Conservation (phyloP, 2,888 invertebrate species). For the Dryobota labecula region DNA sequence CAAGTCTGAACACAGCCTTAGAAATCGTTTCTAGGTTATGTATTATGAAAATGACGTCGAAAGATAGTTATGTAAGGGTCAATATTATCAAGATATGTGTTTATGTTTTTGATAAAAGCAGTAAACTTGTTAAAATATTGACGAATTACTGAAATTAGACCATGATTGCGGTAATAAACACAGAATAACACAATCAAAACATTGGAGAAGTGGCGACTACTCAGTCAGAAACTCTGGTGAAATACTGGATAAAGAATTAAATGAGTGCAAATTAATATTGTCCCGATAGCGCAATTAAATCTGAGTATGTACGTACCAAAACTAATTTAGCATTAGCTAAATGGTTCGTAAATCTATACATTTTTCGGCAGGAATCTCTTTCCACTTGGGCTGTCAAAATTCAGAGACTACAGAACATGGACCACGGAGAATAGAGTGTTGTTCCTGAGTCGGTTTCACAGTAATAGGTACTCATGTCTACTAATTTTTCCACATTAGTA, state of each 20-base stretch:
- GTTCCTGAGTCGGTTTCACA: slow-evolving; percentile 35
- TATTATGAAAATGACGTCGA: slow-evolving; percentile 81
- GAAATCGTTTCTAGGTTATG: slow-evolving; percentile 79
- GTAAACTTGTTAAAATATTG: slow-evolving; percentile 17
- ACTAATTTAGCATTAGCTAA: slow-evolving; percentile 84
- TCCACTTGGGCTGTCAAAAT: slow-evolving; percentile 85
- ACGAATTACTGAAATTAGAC: slow-evolving; percentile 15
- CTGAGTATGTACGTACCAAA: slow-evolving; percentile 78
- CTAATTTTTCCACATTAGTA: slow-evolving; percentile 32
- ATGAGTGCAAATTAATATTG: neutral
- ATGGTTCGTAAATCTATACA: slow-evolving; percentile 87
- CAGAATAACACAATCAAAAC: slow-evolving; percentile 58
- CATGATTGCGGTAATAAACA: slow-evolving; percentile 31
- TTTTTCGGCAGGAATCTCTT: slow-evolving; percentile 86
- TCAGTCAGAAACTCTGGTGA: neutral
- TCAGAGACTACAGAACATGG: slow-evolving; percentile 73
- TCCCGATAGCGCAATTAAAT: neutral
- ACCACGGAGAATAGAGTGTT: slow-evolving; percentile 59
- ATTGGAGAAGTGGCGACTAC: slow-evolving; percentile 30
- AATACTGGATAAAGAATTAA: slow-evolving; percentile 5
- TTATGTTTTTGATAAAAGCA: slow-evolving; percentile 60
- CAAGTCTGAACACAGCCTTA: slow-evolving; percentile 66
- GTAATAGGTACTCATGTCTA: slow-evolving; percentile 21
- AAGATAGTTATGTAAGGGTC: slow-evolving; percentile 86
- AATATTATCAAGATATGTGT: slow-evolving; percentile 76